Conservation (phyloP, 2,888 invertebrate species). For the Hydrotaea cyrtoneurina region DNA sequence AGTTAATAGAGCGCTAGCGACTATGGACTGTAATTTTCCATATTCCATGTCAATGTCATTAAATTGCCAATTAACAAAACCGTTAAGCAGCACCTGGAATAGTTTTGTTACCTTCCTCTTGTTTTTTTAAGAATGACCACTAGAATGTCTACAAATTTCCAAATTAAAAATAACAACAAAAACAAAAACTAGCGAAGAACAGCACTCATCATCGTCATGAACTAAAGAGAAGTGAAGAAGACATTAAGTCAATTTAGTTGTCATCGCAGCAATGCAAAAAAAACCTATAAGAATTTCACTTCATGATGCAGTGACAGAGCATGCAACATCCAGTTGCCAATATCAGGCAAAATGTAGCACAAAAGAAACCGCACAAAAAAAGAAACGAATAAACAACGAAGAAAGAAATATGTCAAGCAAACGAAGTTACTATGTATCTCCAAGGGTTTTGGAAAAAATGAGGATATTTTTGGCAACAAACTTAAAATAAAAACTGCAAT, state of each 20-base stretch:
- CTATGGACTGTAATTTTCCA: no score
- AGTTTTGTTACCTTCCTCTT: neutral
- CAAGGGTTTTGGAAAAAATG: no score
- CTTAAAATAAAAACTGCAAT: no score
- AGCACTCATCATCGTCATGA: neutral
- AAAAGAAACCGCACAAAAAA: no score
- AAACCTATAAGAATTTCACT: neutral
- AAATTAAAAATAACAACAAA: conserved; percentile 21
- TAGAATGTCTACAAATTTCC: conserved; percentile 43
- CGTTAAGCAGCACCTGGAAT: conserved; percentile 53
- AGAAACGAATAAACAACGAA: no score
- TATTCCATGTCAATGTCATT: neutral
- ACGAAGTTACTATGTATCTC: no score
- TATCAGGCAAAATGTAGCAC: no score
- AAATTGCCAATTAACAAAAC: conserved; percentile 59
- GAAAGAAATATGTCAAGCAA: no score
- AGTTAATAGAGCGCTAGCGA: no score
- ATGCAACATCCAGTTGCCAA: conserved; percentile 10
- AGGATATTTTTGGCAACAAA: no score
- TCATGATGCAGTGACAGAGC: neutral
- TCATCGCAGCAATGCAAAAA: conserved; percentile 24
- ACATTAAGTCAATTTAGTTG: conserved; percentile 62
- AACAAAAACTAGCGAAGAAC: no score
- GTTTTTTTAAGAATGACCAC: neutral
- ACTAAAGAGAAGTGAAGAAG: conserved; percentile 25